Evolutionary conservation across 2,888 invertebrate genomes (phyloP).

Genomic region (Holacanthella duospinosa): DNA sequence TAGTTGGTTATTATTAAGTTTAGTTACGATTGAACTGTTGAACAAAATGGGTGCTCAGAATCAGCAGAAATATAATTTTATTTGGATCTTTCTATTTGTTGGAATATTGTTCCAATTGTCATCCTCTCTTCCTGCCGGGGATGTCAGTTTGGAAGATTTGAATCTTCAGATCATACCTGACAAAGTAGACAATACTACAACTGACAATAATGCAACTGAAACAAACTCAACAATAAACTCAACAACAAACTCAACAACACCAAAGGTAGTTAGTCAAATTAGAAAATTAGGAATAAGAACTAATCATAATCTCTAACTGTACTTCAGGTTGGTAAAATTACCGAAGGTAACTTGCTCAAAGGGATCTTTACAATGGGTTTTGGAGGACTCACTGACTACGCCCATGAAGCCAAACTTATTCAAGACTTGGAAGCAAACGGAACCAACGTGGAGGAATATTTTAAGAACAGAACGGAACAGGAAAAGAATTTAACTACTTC

Average conservation of each 20-base stretch:
- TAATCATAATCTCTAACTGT: not conserved
- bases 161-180: not conserved
- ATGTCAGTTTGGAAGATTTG: not conserved
- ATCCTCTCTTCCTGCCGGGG: not conserved
- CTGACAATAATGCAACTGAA: not conserved
- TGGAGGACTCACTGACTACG: conserved; percentile 27
- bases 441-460: conserved; percentile 27
- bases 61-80: not conserved
- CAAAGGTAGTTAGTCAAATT: not conserved
- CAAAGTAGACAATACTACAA: not conserved
- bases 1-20: no score
- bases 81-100: not conserved
- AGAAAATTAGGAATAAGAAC: not conserved
- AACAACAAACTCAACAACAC: not conserved
- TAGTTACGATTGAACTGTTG: no score
- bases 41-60: no score
- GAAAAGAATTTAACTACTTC: conserved; percentile 16
- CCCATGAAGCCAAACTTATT: conserved; percentile 29
- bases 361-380: conserved; percentile 26
- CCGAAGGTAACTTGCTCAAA: conserved; percentile 28
- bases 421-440: conserved; percentile 31
- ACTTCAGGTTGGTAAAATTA: conserved; percentile 19
- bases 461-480: conserved; percentile 21
- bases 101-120: not conserved
- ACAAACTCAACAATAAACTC: not conserved